phyloP scores from a whole-genome alignment of 2,888 invertebrate genomes.

The Lymantria dispar region DNA sequence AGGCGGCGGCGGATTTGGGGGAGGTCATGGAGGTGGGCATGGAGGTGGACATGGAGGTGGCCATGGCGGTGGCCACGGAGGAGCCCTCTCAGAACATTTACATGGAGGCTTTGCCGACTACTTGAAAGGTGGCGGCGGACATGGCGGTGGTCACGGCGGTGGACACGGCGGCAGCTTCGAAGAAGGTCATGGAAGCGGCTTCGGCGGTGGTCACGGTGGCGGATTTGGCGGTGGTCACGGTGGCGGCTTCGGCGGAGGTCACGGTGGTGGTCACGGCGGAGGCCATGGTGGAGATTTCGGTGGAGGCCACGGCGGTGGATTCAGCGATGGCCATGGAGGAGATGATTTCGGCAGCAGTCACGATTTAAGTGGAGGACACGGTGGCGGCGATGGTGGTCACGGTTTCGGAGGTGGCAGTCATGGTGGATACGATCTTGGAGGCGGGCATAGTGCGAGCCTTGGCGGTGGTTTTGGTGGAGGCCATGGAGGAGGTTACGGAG shows the following conservation, averaged over 20 bases:
- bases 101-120: slow-evolving; percentile 31
- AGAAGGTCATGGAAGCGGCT: slow-evolving; percentile 34
- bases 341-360: slow-evolving; percentile 27
- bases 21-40: slow-evolving; percentile 48
- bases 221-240: slow-evolving; percentile 40
- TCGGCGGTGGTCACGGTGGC: slow-evolving; percentile 52
- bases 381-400: slow-evolving; percentile 37
- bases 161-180: slow-evolving; percentile 34
- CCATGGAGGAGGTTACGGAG: slow-evolving; percentile 37
- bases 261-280: slow-evolving; percentile 22
- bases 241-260: slow-evolving; percentile 75
- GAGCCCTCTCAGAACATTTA: slow-evolving; percentile 14
- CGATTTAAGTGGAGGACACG: slow-evolving; percentile 34
- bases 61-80: slow-evolving; percentile 31
- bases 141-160: slow-evolving; percentile 13
- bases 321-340: slow-evolving; percentile 22
- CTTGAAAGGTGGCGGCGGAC: slow-evolving; percentile 16
- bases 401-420: slow-evolving; percentile 22
- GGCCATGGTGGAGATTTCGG: slow-evolving; percentile 10
- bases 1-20: slow-evolving; percentile 26
- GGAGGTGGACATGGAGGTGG: slow-evolving; percentile 38
- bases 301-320: slow-evolving; percentile 22
- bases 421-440: slow-evolving; percentile 24
- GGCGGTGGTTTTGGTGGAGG: slow-evolving; percentile 31
- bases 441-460: slow-evolving; percentile 29